Base-by-base conservation (phyloP, 2,113 vertebrate genomes). In the Ceyx margarethae region DNA sequence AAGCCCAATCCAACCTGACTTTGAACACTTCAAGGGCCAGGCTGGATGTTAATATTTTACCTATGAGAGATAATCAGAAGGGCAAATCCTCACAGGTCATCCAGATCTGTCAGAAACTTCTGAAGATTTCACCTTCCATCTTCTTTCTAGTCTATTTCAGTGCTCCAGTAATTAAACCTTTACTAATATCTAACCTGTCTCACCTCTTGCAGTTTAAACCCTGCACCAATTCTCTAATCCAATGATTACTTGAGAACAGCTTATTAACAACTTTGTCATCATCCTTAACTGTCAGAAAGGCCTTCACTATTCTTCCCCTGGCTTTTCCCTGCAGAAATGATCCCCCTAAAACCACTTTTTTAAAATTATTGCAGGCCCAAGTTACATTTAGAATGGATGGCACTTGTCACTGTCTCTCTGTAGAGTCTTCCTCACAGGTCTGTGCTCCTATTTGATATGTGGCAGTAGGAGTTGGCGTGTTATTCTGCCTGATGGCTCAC, bases 371-470 rank as follows among this genome's bases (percentile, higher is more conserved):
- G 1, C 13, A 13, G 57, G 37, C 20, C 43, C 17, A 42, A 37
- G 40, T 53, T 71, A 60, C 10, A 3, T 19, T 65, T 42, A 37
- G 58, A 72, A n/a, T 21, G 3, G 31, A 62, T 22, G 1, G 1
- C 14, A 31, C 72, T 35, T 1, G 0, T 64, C 4, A 1, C 26
- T 45, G 62, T 13, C 26, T 57, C 56, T 51, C 50, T 54, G 51
- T 51, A 76, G 45, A 10, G 33, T 76, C 51, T 66, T n/a, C 35
- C 12, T 0, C 0, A 9, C 31, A 17, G 31, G 33, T 40, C 33
- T 81, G 25, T 22, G 29, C 12, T 54, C 42, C 45, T 48, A 1
- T 61, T 17, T 6, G 8, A 84, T 0, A 3, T 0, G 4, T 37
- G 50, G 35, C 17, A 23, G 33, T 8, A 54, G 64, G 22, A 60